Evolutionary conservation across 2,113 vertebrate genomes (phyloP), one percentile per base, ranked within the genome.

Genomic region (Chloropsis hardwickii): DNA sequence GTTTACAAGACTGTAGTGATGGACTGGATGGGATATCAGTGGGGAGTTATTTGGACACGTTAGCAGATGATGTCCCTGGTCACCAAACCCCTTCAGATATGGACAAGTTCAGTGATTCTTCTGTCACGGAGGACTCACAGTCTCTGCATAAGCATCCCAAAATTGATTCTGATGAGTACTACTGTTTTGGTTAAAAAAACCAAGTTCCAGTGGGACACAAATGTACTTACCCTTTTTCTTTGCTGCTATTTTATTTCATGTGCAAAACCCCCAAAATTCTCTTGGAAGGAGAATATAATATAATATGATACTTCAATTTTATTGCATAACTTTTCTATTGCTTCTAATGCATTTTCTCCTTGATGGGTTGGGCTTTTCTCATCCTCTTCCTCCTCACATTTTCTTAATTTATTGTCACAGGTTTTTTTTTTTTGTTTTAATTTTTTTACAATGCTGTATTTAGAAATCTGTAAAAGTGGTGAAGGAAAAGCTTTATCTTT

Each of bases 31-130:
- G 98, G 24, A 98, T 99, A 76, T 99, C 99, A 0, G 98, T 99
- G 57, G 99, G 99, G 21, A 99, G 99, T 92, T 99, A 99, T 44
- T 97, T 99, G 98, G 99, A 99, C 97, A 99, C 99, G 7, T 97
- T 99, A 78, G 99, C 97, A 4, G 99, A 99, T 47, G 99, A 99
- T 72, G 96, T 99, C 24, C 97, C 98, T 1, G 99, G 98, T 44
- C 97, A 98, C 82, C 97, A 98, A 5, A 99, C 99, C 1, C 99
- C 99, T 2, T 98, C 98, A 6, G 98, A 99, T 95, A 94, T 98
- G 31, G 98, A 99, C 77, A 97, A 98, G 15, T 98, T 99, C 74
- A 98, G 98, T 72, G 99, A 99, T 56, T 97, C 98, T 94, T 97
- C 98, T 33, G 51, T 98, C 6, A 97, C 97, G 19, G 98, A 98